These are phyloP conservation scores for Ceratina calcarata DNA, from an alignment of 1,140 invertebrate species.

Conservation along the genomic window DNA sequence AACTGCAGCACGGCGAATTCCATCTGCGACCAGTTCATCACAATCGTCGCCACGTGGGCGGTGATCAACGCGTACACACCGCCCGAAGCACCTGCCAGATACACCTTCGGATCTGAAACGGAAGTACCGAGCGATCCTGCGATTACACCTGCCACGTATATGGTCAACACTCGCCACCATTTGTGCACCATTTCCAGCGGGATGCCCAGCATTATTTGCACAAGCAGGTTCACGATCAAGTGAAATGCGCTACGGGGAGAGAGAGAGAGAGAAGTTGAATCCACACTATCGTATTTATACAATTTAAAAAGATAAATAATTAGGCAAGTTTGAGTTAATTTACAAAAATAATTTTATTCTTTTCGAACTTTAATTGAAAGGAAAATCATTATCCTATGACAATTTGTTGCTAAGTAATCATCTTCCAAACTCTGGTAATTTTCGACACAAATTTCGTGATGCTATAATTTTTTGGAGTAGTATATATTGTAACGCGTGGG, in stretches of 20 bases:
- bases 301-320: too few relatives aligned
- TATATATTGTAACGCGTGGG: too few relatives aligned
- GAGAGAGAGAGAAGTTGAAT: neutral
- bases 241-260: slow-evolving; percentile 85
- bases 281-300: too few relatives aligned
- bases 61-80: slow-evolving; percentile 97
- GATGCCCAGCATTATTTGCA: slow-evolving; percentile 95
- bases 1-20: slow-evolving; percentile 91
- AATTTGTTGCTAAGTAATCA: too few relatives aligned
- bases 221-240: slow-evolving; percentile 94
- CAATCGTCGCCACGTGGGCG: slow-evolving; percentile 96
- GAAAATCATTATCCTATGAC: too few relatives aligned
- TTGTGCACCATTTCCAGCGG: slow-evolving; percentile 97
- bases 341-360: too few relatives aligned
- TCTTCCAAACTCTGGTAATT: too few relatives aligned
- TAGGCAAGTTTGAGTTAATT: too few relatives aligned
- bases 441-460: too few relatives aligned
- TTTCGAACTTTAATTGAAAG: too few relatives aligned
- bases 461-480: too few relatives aligned
- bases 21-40: slow-evolving; percentile 97
- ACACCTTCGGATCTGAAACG: slow-evolving; percentile 91
- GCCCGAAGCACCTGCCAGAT: slow-evolving; percentile 95
- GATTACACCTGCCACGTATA: slow-evolving; percentile 90
- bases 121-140: slow-evolving; percentile 95
- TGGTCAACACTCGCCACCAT: slow-evolving; percentile 92